Evolutionary conservation across 2,113 vertebrate genomes (phyloP), one percentile per base, ranked within the genome.

Genomic region (Forbesichthys agassizii): DNA sequence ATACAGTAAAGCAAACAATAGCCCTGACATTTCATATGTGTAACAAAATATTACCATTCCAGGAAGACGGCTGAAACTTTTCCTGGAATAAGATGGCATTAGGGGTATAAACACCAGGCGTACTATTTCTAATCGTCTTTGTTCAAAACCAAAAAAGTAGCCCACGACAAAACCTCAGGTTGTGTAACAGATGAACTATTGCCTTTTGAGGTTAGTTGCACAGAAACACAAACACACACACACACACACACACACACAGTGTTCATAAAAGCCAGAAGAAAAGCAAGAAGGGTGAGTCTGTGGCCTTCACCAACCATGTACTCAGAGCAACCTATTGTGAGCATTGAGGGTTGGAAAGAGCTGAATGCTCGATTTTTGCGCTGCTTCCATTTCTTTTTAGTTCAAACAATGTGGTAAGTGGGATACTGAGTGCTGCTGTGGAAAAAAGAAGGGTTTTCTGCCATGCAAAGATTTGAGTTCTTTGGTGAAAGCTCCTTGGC

Each of bases 231-330:
- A 7, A 13, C 48, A 47, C 13, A 14, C 59, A 61, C 36, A 74
- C 18, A 53, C 42, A 12, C 74, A 59, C 62, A 74, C 46, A 61
- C 6, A 57, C 49, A 61, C 20, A 61, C 58, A 52, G 14, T 71
- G 56, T 68, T 62, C 52, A 74, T 64, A 64, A 46, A 65, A 68
- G 79, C 48, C 72, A 78, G 68, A 55, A 82, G 84, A 75, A 77
- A 66, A 74, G 60, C 3, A 1, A 77, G 65, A 61, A 48, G 53
- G 65, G 36, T 42, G 61, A 47, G 20, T 10, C 10, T 9, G 12
- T 36, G 79, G 74, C 81, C 84, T 88, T 87, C 81, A 82, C 65
- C 68, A 65, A 69, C 70, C 66, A 58, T 60, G 33, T 60, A 53
- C 55, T 64, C 66, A 74, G 78, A 79, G 74, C 33, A 55, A 69